Base-by-base conservation (phyloP, 2,113 vertebrate species). In the Nothocercus nigrocapillus region DNA sequence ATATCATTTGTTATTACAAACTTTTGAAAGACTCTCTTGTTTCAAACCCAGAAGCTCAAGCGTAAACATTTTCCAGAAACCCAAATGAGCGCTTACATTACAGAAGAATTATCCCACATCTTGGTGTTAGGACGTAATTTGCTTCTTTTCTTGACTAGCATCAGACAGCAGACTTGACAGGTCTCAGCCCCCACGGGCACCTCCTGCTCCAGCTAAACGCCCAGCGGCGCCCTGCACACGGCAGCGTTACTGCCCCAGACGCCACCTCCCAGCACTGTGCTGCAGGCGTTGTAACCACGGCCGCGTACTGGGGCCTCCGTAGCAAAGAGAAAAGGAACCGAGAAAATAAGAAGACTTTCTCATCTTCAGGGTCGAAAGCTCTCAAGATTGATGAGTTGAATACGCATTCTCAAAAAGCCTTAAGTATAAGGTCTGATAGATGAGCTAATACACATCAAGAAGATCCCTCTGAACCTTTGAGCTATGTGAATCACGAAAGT, bases 381-480 rank as follows among this genome's bases (percentile, higher is more conserved):
- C 61, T 95, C 64, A 47, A 53, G 64, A 59, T n/a, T 58, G 67
- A n/a, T 53, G 47, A 78, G 79, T 73, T 80, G 68, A 91, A 27
- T 81, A 56, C 28, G 51, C 72, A 2, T 79, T 93, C 91, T 66
- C 75, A 77, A 74, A 91, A 82, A 80, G 38, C 54, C 1, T 0
- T 14, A 68, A 85, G 40, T 51, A 12, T 53, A 28, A 77, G 83
- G 22, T 49, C 45, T 89, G 42, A 47, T 75, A 80, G 56, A 84
- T 70, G 45, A 91, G 73, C 68, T 90, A 56, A 73, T 49, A 2
- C n/a, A 84, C n/a, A 87, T 90, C n/a, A 94, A 51, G 91, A 79
- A 66, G 53, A 20, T 73, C 40, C 47, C 73, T 77, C 56, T 84
- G 68, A 93, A 67, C 30, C 40, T 77, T 34, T 72, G 67, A 56